Conservation (phyloP, 2,888 invertebrate species). For the Plusia festucae region DNA sequence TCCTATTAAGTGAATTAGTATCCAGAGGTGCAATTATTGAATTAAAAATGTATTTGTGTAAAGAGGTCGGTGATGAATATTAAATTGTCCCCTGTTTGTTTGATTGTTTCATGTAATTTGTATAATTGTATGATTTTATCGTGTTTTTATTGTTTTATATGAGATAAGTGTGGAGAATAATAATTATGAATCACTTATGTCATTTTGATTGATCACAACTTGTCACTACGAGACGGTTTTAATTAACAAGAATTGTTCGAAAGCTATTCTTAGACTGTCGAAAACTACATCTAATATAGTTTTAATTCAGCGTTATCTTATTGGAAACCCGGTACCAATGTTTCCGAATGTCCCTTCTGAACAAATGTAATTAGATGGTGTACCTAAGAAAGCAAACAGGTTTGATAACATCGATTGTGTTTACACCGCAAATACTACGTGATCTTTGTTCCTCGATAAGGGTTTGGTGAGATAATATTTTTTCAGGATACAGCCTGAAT, state of each 20-base stretch:
- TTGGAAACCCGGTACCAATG: conserved; percentile 14
- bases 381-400: conserved; percentile 61
- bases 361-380: conserved; percentile 78
- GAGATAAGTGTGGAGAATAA: conserved; percentile 52
- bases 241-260: neutral
- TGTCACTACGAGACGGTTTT: conserved; percentile 9
- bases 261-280: neutral
- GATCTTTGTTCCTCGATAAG: conserved; percentile 70
- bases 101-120: conserved; percentile 65
- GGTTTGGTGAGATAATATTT: conserved; percentile 73
- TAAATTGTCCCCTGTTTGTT: conserved; percentile 77
- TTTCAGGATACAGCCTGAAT: conserved; percentile 64
- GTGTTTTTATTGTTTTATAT: conserved; percentile 57
- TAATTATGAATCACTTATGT: conserved; percentile 55
- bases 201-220: conserved; percentile 39
- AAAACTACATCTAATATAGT: conserved; percentile 1
- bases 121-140: conserved; percentile 59
- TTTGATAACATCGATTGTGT: conserved; percentile 66
- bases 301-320: conserved; percentile 1
- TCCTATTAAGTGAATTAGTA: conserved; percentile 73
- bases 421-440: conserved; percentile 66
- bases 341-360: conserved; percentile 59
- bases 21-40: conserved; percentile 81
- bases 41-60: conserved; percentile 86
- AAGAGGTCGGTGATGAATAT: conserved; percentile 80